These are phyloP conservation scores for Styela clava DNA, from an alignment of 23 tunicate species.

Conservation along the genomic window DNA sequence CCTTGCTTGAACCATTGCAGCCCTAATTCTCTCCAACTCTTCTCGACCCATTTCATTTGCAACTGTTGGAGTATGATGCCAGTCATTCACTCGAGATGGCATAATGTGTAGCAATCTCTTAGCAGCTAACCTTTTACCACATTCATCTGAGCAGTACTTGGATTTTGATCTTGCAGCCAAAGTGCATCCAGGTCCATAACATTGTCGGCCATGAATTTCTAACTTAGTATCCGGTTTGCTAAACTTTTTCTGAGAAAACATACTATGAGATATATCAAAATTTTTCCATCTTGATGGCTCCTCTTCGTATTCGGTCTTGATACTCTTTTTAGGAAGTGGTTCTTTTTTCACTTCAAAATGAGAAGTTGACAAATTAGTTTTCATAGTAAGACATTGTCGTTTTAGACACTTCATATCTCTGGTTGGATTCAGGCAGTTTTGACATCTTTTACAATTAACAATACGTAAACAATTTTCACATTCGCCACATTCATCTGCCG, in stretches of 20 bases:
- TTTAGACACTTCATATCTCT: slow-evolving; percentile 28
- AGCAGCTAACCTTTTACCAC: slow-evolving; percentile 67
- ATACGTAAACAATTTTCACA: slow-evolving; percentile 51
- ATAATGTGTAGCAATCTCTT: slow-evolving; percentile 45
- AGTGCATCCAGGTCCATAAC: slow-evolving; percentile 70
- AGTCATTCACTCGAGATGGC: slow-evolving; percentile 71
- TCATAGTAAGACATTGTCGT: slow-evolving; percentile 28
- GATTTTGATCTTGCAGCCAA: slow-evolving; percentile 54
- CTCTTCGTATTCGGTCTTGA: background rate
- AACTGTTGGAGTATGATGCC: slow-evolving; percentile 79
- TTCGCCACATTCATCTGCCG: slow-evolving; percentile 45
- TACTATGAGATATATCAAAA: background rate
- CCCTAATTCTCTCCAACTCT: slow-evolving; percentile 73
- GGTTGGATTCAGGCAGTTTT: background rate
- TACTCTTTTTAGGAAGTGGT: background rate
- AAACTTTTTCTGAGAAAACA: slow-evolving; percentile 10
- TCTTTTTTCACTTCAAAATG: background rate
- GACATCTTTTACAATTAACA: slow-evolving; percentile 26
- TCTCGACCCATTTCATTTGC: slow-evolving; percentile 70
- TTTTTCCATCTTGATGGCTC: background rate
- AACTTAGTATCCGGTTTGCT: background rate
- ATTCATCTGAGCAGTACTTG: slow-evolving; percentile 84
- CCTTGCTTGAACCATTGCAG: slow-evolving; percentile 68
- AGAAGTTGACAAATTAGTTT: slow-evolving; percentile 4
- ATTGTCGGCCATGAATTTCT: slow-evolving; percentile 33